phyloP scores from a whole-genome alignment of 2,888 invertebrate species.

The Drosophila fulvimacula region DNA sequence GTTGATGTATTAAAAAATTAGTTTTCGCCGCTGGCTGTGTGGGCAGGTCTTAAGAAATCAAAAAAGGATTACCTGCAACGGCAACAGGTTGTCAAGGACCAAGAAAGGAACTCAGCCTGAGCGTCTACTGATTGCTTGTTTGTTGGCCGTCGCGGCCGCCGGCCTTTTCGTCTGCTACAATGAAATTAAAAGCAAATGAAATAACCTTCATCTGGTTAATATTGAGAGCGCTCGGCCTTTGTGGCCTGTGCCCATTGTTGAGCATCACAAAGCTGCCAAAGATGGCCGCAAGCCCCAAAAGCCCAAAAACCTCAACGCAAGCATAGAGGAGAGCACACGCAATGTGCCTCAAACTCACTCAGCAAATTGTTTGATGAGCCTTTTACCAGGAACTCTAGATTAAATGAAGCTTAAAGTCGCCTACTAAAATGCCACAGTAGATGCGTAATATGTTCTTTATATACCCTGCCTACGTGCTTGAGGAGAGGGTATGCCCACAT shows the following conservation, averaged over 20 bases:
- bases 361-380: conserved; percentile 9
- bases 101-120: conserved; percentile 36
- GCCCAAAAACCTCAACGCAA: conserved; percentile 1
- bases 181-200: conserved; percentile 76
- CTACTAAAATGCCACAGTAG: neutral
- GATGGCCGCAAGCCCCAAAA: conserved; percentile 12
- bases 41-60: conserved; percentile 58
- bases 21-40: conserved; percentile 32
- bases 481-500: no score
- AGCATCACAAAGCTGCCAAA: conserved; percentile 38
- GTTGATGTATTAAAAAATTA: conserved; percentile 70
- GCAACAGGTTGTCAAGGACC: conserved; percentile 66
- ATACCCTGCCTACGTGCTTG: no score
- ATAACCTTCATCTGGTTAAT: conserved; percentile 70
- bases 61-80: conserved; percentile 64
- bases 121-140: conserved; percentile 32
- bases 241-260: conserved; percentile 55
- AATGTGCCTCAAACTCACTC: conserved; percentile 2
- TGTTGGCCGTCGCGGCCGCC: neutral
- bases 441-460: neutral
- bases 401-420: conserved; percentile 8
- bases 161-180: conserved; percentile 11
- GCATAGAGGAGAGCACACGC: conserved; percentile 45
- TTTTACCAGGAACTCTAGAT: neutral
- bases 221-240: conserved; percentile 49